phyloP scores from a whole-genome alignment of 2,113 vertebrate species.

The Danionella cerebrum region DNA sequence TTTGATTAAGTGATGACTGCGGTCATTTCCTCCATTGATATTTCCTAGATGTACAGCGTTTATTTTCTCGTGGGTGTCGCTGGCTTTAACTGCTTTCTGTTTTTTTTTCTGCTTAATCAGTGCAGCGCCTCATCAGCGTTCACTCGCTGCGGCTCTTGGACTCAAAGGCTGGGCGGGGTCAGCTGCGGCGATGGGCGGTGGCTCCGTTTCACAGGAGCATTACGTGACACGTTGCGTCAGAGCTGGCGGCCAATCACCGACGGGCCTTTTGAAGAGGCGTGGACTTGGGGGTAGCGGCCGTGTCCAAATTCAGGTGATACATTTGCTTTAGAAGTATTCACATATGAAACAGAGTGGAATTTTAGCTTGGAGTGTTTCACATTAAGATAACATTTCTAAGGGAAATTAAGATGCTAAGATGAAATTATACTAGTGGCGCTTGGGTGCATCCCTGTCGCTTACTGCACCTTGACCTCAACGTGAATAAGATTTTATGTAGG shows the following conservation, averaged over 20 bases:
- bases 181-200: conserved; percentile 5
- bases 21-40: conserved; percentile 14
- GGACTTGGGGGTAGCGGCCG: no score
- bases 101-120: conserved; percentile 60
- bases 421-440: no score
- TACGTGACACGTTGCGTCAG: not conserved
- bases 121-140: conserved; percentile 50
- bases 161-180: not conserved
- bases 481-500: no score
- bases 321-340: no score
- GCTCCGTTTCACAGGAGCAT: not conserved
- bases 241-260: conserved; percentile 30
- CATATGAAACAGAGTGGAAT: no score
- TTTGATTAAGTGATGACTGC: not conserved
- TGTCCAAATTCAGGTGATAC: no score
- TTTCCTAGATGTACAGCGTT: conserved; percentile 29
- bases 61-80: conserved; percentile 38
- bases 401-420: no score
- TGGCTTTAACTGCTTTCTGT: conserved; percentile 41
- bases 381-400: no score
- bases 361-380: no score
- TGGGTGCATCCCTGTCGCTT: no score
- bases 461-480: no score
- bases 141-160: conserved; percentile 42
- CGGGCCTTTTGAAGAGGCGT: not conserved